A percentile compares a stretch with the other conserved stretches of the same genome.
These are phyloP conservation scores for Orchestes rusci DNA, from an alignment of 2,888 invertebrate species.

Conservation along the genomic window DNA sequence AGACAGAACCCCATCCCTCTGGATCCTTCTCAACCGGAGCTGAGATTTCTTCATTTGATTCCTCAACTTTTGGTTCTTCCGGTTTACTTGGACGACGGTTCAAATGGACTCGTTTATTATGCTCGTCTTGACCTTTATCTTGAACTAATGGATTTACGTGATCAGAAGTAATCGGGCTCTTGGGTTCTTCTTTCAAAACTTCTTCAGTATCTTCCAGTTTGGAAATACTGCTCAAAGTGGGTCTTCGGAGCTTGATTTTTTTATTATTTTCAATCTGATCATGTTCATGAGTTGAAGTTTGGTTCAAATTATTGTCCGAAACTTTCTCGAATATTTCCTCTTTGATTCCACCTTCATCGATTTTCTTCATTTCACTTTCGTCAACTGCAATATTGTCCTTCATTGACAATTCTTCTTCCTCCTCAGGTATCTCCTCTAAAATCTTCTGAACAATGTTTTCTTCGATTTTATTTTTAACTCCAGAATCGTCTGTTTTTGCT, in stretches of 20 bases:
- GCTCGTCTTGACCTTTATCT: slow-evolving; percentile 1
- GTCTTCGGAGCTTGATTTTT: background rate
- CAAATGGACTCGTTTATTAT: too few species aligned
- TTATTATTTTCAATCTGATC: background rate
- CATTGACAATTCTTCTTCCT: background rate
- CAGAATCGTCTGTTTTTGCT: slow-evolving; percentile 2
- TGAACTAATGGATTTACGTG: too few species aligned
- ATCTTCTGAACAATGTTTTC: slow-evolving; percentile 1
- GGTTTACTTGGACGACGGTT: too few species aligned
- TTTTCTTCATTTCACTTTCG: background rate
- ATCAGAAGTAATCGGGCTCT: too few species aligned
- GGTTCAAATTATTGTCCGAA: background rate
- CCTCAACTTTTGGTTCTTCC: background rate
- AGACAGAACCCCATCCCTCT: slow-evolving; percentile 15
- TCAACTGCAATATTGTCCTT: background rate
- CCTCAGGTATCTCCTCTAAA: background rate
- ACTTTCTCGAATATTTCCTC: slow-evolving; percentile 2
- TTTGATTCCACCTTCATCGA: background rate
- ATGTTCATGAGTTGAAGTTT: slow-evolving; percentile 2
- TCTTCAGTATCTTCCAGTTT: slow-evolving; percentile 2
- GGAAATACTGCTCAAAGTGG: background rate
- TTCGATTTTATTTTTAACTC: background rate
- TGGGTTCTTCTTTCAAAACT: background rate
- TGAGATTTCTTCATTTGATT: slow-evolving; percentile 15
- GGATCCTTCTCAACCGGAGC: slow-evolving; percentile 1